Evolutionary conservation across 30 jellyfish, hydroid and myxozoan species (phyloP).

Genomic region (Hydractinia symbiolongicarpus): DNA sequence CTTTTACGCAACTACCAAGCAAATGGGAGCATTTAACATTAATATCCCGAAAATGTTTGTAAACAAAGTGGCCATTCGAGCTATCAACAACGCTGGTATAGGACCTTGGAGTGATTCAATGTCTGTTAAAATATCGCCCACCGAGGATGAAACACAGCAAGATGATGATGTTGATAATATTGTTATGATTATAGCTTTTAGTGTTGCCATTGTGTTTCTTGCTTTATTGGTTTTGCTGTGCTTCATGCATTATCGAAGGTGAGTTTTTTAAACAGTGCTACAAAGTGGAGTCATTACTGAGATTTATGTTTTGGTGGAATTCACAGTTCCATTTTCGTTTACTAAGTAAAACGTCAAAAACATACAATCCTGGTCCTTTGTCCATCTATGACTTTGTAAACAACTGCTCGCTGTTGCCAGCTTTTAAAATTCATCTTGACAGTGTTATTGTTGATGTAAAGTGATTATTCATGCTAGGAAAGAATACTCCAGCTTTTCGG

Average conservation of each 20-base stretch:
- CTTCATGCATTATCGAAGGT: conserved; percentile 19
- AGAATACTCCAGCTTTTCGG: no score
- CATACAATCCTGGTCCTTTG: no score
- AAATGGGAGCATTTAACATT: not conserved
- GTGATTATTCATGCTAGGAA: no score
- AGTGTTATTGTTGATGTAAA: no score
- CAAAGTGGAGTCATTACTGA: not conserved
- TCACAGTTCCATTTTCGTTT: no score
- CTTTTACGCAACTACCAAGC: not conserved
- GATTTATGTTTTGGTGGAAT: no score
- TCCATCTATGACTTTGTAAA: no score
- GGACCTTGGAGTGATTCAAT: conserved; percentile 13
- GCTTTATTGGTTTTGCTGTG: conserved; percentile 16
- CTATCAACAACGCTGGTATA: conserved; percentile 4
- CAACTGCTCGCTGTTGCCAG: no score
- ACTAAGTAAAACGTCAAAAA: no score
- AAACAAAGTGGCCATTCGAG: conserved; percentile 20
- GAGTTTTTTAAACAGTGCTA: not conserved
- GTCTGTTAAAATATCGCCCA: not conserved
- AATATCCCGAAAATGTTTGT: conserved; percentile 8
- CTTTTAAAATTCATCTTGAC: no score
- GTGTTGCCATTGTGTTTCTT: conserved; percentile 16
- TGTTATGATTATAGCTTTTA: conserved; percentile 14
- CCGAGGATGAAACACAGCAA: not conserved
- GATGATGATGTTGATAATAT: conserved; percentile 8